phyloP scores from a whole-genome alignment of 2,888 invertebrate genomes.

The Macaria notata region DNA sequence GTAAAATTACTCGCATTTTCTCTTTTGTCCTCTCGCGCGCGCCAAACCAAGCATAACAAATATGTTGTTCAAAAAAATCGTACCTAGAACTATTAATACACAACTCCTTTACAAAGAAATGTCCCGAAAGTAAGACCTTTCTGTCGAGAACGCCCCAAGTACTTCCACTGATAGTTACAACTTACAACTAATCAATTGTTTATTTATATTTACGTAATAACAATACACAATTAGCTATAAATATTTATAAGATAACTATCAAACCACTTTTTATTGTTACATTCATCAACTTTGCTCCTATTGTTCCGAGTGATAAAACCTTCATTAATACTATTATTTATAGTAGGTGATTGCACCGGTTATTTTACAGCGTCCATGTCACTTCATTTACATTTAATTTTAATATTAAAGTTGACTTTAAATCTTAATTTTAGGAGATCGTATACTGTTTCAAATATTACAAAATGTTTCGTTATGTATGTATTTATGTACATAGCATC shows the following conservation, averaged over 20 bases:
- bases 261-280: constrained; percentile 79
- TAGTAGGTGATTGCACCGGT: constrained; percentile 69
- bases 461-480: constrained; percentile 69
- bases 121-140: constrained; percentile 55
- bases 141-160: constrained; percentile 66
- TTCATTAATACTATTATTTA: constrained; percentile 46
- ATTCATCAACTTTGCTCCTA: constrained; percentile 67
- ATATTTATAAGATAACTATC: constrained; percentile 82
- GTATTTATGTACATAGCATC: constrained; percentile 78
- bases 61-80: constrained; percentile 43
- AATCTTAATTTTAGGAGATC: constrained; percentile 82
- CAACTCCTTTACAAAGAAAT: constrained; percentile 64
- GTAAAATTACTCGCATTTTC: too few species aligned
- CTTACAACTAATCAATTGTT: constrained; percentile 81
- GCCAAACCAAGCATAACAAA: constrained; percentile 40
- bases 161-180: constrained; percentile 76
- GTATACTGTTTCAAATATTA: constrained; percentile 83
- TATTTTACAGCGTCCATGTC: constrained; percentile 67
- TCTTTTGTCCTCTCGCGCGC: constrained; percentile 5
- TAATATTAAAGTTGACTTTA: constrained; percentile 81
- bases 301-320: constrained; percentile 66
- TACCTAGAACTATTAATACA: constrained; percentile 63
- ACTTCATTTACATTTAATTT: constrained; percentile 69
- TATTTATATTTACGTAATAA: constrained; percentile 82
- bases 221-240: constrained; percentile 83